Evolutionary conservation across 2,888 invertebrate genomes (phyloP).

Genomic region (Lycocerus yunnanus): DNA sequence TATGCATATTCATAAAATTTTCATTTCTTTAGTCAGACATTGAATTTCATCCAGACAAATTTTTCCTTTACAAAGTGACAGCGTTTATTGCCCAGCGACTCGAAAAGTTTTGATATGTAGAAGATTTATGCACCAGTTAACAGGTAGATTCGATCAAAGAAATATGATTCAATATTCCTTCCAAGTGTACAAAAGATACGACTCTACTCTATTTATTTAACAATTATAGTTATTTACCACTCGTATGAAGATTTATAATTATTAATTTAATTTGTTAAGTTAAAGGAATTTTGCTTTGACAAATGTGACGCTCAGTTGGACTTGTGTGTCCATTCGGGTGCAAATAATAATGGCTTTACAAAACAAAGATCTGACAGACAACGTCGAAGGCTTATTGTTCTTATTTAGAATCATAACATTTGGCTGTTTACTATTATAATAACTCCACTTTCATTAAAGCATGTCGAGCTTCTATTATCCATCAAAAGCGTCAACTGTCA

Average conservation of each 20-base stretch:
- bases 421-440: conserved; percentile 9
- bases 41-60: conserved; percentile 29
- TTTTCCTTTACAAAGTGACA: conserved; percentile 36
- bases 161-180: conserved; percentile 28
- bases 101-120: conserved; percentile 43
- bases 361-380: conserved; percentile 19
- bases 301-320: conserved; percentile 37
- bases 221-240: neutral
- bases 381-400: conserved; percentile 11
- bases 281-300: conserved; percentile 38
- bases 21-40: conserved; percentile 3
- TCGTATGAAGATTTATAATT: neutral
- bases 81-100: conserved; percentile 42
- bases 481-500: neutral
- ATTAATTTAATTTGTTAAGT: neutral
- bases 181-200: neutral
- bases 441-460: neutral
- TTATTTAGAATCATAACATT: conserved; percentile 16
- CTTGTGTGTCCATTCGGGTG: conserved; percentile 37
- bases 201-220: neutral
- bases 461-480: neutral
- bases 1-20: conserved; percentile 10
- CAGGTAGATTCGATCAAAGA: conserved; percentile 32
- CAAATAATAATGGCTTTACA: conserved; percentile 36
- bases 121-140: conserved; percentile 41